Conservation (phyloP, 35 echinoderm and acorn worm species). For the Lytechinus variegatus region DNA sequence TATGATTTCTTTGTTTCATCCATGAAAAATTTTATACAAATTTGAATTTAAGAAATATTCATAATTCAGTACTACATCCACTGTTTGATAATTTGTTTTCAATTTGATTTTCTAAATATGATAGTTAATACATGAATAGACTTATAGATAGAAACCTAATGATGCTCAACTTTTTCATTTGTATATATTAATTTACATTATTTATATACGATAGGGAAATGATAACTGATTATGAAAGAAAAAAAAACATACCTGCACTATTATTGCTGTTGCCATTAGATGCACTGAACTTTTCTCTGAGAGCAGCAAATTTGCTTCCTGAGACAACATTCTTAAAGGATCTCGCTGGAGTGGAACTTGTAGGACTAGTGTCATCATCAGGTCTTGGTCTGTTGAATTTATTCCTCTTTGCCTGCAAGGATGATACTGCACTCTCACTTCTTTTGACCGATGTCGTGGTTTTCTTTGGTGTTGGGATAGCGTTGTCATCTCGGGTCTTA, state of each 20-base stretch:
- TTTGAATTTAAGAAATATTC: no score
- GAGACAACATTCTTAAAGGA: constrained; percentile 43
- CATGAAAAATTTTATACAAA: no score
- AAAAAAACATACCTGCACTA: background rate
- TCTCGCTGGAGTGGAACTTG: background rate
- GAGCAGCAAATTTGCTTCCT: constrained; percentile 45
- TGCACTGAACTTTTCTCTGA: constrained; percentile 35
- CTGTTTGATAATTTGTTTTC: no score
- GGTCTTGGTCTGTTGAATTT: background rate
- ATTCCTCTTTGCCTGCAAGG: constrained; percentile 35
- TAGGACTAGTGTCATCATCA: background rate
- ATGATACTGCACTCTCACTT: constrained; percentile 42
- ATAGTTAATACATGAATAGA: no score
- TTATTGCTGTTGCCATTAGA: constrained; percentile 34
- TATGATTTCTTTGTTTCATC: no score
- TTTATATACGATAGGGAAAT: no score
- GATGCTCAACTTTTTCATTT: no score
- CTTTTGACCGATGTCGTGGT: background rate
- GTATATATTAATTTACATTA: no score
- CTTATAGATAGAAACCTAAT: no score
- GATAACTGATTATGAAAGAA: background rate
- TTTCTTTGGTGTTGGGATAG: constrained; percentile 36
- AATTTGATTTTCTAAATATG: no score
- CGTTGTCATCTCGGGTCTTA: background rate
- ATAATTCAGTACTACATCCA: no score